These are phyloP conservation scores for Pachycephus smyrnensis DNA, from an alignment of 2,888 invertebrate genomes.

Conservation along the genomic window DNA sequence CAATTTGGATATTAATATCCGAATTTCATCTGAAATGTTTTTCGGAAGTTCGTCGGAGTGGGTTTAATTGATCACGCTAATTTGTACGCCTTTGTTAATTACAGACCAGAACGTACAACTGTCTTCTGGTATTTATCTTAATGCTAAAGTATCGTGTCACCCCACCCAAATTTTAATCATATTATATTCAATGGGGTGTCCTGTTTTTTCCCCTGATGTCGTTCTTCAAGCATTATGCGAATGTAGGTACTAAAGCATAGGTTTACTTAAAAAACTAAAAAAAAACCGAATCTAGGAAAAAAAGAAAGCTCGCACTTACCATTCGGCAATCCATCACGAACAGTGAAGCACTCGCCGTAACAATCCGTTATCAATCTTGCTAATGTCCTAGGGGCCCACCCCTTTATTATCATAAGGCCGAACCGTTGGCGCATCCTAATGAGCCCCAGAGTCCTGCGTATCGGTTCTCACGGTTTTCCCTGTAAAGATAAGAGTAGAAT, in stretches of 20 bases:
- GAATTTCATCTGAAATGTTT: background rate
- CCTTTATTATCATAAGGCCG: slow-evolving; percentile 46
- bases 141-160: background rate
- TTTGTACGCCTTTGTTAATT: background rate
- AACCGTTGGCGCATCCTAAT: slow-evolving; percentile 33
- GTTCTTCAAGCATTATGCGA: background rate
- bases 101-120: background rate
- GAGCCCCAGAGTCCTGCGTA: slow-evolving; percentile 1
- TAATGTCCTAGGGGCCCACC: slow-evolving; percentile 35
- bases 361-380: slow-evolving; percentile 52
- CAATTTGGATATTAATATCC: no score
- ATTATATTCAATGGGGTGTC: background rate
- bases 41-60: background rate
- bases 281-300: background rate
- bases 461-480: background rate
- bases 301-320: background rate
- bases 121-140: background rate
- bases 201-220: background rate
- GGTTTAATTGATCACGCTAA: background rate
- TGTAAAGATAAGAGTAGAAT: background rate
- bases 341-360: slow-evolving; percentile 34
- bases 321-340: slow-evolving; percentile 31
- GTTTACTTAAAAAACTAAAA: background rate
- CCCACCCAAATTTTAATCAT: background rate
- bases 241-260: background rate